phyloP scores from a whole-genome alignment of 2,797 vertebrate genomes.

The Sternotherus odoratus region DNA sequence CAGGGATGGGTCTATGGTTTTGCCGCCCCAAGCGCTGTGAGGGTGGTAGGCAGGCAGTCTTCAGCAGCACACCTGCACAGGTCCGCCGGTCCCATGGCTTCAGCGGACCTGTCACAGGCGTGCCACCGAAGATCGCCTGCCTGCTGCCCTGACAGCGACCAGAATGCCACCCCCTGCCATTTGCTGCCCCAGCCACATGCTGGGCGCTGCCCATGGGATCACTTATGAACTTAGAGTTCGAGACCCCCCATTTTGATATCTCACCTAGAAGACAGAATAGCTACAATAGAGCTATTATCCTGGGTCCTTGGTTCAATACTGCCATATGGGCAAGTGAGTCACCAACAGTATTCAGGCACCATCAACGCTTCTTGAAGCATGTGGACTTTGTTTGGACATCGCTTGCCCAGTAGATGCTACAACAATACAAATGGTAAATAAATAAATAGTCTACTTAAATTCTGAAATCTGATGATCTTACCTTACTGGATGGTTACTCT shows the following conservation, averaged over 20 bases:
- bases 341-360: background rate
- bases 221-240: background rate
- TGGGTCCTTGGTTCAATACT: background rate
- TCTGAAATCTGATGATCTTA: conserved; percentile 36
- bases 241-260: background rate
- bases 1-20: too few species aligned
- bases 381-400: background rate
- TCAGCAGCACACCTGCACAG: too few species aligned
- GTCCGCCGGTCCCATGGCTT: too few species aligned
- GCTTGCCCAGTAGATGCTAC: background rate
- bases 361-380: background rate
- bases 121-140: too few species aligned
- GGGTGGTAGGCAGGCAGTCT: too few species aligned
- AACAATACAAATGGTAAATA: conserved; percentile 32
- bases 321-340: background rate
- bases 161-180: too few species aligned
- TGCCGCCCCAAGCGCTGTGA: too few species aligned
- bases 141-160: too few species aligned
- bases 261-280: background rate
- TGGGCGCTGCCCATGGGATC: too few species aligned
- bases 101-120: too few species aligned
- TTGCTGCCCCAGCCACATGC: too few species aligned
- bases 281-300: background rate
- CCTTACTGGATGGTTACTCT: conserved; percentile 27
- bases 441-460: conserved; percentile 26